Conservation (phyloP, 1,140 invertebrate genomes). For the Onthophagus taurus region DNA sequence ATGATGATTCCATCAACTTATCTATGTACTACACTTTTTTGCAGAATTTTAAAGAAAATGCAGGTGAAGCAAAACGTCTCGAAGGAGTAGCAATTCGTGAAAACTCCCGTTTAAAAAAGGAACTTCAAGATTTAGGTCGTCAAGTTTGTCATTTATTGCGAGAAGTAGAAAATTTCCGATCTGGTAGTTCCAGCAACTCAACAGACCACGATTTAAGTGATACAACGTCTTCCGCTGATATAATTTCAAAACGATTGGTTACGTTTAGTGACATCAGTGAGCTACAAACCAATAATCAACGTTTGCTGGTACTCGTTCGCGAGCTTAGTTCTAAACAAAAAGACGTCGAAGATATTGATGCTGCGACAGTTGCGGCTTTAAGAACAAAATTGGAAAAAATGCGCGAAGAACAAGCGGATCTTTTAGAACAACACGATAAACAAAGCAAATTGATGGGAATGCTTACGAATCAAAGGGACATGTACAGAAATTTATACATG, state of each 20-base stretch:
- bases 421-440: conserved; percentile 61
- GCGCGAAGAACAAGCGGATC: conserved; percentile 42
- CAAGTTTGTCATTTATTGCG: conserved; percentile 78
- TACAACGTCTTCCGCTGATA: conserved; percentile 46
- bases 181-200: conserved; percentile 43
- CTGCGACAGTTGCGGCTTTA: conserved; percentile 55
- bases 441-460: conserved; percentile 73
- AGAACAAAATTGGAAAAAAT: conserved; percentile 51
- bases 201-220: conserved; percentile 44
- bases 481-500: conserved; percentile 76
- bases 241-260: conserved; percentile 76
- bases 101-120: conserved; percentile 58
- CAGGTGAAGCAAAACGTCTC: conserved; percentile 59
- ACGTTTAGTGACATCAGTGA: conserved; percentile 83
- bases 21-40: too few species aligned
- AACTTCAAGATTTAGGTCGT: conserved; percentile 53
- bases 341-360: conserved; percentile 57
- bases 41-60: conserved; percentile 57
- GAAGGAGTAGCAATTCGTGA: conserved; percentile 61
- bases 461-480: conserved; percentile 73
- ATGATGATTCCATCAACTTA: too few species aligned
- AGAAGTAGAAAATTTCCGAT: conserved; percentile 72
- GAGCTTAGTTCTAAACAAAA: conserved; percentile 63
- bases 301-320: conserved; percentile 68
- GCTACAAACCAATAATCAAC: conserved; percentile 77